Evolutionary conservation across 1,140 invertebrate genomes (phyloP).

Genomic region (Triops longicaudatus): DNA sequence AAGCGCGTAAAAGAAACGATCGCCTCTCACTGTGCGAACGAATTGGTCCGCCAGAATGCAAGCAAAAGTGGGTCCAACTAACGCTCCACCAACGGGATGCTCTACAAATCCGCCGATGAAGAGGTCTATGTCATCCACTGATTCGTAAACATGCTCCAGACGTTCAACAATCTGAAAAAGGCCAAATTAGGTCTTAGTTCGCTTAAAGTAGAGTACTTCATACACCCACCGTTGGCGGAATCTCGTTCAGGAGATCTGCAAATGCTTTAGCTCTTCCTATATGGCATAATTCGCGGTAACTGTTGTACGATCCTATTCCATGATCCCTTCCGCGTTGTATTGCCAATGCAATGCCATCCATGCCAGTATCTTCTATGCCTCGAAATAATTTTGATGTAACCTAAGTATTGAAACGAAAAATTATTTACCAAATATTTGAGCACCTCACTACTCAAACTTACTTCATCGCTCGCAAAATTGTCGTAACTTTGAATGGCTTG

Average conservation of each 20-base stretch:
- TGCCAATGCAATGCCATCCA: constrained; percentile 43
- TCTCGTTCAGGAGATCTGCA: constrained; percentile 64
- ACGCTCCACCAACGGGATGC: constrained; percentile 40
- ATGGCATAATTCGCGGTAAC: constrained; percentile 48
- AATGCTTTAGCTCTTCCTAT: constrained; percentile 60
- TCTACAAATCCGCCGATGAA: constrained; percentile 47
- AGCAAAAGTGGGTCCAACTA: constrained; percentile 51
- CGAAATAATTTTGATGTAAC: constrained; percentile 38
- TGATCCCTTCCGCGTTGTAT: constrained; percentile 45
- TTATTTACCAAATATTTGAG: background rate
- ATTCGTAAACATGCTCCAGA: constrained; percentile 34
- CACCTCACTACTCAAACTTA: constrained; percentile 39
- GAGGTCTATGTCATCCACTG: constrained; percentile 49
- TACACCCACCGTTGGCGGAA: constrained; percentile 50
- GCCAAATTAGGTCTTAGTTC: background rate
- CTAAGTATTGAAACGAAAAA: background rate
- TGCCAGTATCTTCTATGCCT: constrained; percentile 39
- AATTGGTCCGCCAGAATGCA: constrained; percentile 51
- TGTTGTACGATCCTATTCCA: constrained; percentile 42
- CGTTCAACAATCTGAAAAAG: constrained; percentile 33
- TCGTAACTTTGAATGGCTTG: constrained; percentile 61
- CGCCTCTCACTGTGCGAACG: constrained; percentile 40
- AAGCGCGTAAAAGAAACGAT: constrained; percentile 44
- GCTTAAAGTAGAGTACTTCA: background rate
- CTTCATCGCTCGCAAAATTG: constrained; percentile 55